Evolutionary conservation across 2,888 invertebrate genomes (phyloP), one percentile per base, ranked within the genome.

Genomic region (Orgyia antiqua): DNA sequence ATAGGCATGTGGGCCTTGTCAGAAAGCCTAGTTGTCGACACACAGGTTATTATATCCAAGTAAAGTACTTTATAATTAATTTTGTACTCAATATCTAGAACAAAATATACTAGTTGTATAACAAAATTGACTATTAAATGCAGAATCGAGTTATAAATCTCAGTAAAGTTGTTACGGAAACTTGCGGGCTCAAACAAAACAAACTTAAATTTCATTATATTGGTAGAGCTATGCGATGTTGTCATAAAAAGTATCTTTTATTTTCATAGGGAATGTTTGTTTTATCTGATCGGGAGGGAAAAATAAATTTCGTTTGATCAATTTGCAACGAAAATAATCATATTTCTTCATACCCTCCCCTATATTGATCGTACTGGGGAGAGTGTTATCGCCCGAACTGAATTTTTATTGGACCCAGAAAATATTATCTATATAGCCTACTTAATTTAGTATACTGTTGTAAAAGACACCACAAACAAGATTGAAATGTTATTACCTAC

Each of bases 221-320:
- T n/a, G n/a, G n/a, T n/a, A n/a, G n/a, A n/a, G n/a, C n/a, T n/a
- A n/a, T n/a, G 32, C 17, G 17, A 11, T 39, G 33, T 38, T 13
- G 28, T 39, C 38, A 38, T 42, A 44, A 49, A 33, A 51, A 31
- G 32, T 51, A 38, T 43, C 25, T 39, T 37, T 41, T n/a, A 41
- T 46, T 45, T 45, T 42, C 29, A 15, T 43, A 33, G 28, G 24
- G 38, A 45, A 43, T 47, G 41, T 47, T 53, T 50, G 41, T 45
- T 15, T 47, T 43, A 35, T 42, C 33, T 39, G 32, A 35, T 39
- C 37, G 37, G 41, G 38, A 45, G 29, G 24, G 36, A 27, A 37
- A 51, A 43, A 47, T 40, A 52, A 52, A 47, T 46, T 51, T 44
- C 37, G 45, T 52, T 55, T 55, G 52, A 54, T 51, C 52, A 55